phyloP scores from a whole-genome alignment of 2,797 vertebrate species.

The Ataeniobius toweri region DNA sequence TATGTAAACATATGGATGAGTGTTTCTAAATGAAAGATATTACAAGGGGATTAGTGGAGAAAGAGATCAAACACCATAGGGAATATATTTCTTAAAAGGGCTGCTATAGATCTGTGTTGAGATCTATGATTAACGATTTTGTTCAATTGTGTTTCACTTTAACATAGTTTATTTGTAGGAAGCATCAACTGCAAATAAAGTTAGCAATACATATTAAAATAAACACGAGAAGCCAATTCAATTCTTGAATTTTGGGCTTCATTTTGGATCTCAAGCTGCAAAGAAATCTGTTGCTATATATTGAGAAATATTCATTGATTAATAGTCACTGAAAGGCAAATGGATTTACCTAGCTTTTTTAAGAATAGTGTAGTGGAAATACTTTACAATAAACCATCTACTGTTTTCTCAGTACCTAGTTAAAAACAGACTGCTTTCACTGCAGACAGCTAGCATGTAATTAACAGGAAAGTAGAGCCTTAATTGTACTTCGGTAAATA shows the following conservation, averaged over 20 bases:
- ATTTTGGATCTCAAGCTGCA: background rate
- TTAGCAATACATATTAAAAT: background rate
- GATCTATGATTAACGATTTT: background rate
- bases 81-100: constrained; percentile 2
- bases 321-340: background rate
- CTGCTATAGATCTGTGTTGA: background rate
- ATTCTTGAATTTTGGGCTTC: background rate
- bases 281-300: background rate
- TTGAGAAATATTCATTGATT: background rate
- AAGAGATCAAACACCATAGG: constrained; percentile 5
- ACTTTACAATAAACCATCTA: background rate
- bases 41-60: background rate
- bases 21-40: constrained; percentile 8
- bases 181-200: background rate
- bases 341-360: background rate
- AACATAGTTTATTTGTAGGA: background rate
- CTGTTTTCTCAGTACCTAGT: background rate
- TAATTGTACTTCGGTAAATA: too few relatives aligned
- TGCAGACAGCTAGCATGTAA: background rate
- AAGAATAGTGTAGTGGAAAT: background rate
- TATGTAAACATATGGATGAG: constrained; percentile 4
- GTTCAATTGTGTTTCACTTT: background rate
- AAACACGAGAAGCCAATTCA: background rate
- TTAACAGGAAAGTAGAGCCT: constrained; percentile 1
- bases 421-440: background rate